Evolutionary conservation across 2,113 vertebrate species (phyloP).

Genomic region (Blennius ocellaris): DNA sequence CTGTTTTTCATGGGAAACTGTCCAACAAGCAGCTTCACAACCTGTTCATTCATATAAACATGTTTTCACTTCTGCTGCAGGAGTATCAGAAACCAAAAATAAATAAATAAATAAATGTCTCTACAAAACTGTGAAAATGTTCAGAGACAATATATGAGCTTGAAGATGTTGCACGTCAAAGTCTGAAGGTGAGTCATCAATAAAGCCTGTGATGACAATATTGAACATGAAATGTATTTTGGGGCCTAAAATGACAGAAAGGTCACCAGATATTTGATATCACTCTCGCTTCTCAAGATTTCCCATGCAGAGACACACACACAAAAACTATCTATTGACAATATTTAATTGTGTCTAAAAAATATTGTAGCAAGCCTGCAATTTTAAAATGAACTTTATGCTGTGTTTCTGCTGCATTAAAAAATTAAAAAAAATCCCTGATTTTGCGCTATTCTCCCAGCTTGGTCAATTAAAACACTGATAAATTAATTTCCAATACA

Average conservation of each 20-base stretch:
- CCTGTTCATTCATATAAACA: conserved; percentile 60
- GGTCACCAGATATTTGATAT: too few relatives aligned
- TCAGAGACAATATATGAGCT: background rate
- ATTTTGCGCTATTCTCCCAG: background rate
- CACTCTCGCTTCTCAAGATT: too few relatives aligned
- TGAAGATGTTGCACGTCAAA: background rate
- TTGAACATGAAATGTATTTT: too few relatives aligned
- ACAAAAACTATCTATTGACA: too few relatives aligned
- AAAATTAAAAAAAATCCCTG: background rate
- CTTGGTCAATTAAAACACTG: background rate
- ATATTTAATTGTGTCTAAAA: too few relatives aligned
- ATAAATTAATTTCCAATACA: background rate
- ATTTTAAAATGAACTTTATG: background rate
- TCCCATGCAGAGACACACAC: too few relatives aligned
- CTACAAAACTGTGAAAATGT: background rate
- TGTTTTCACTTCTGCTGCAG: conserved; percentile 32
- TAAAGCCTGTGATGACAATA: too few relatives aligned
- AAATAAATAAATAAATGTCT: conserved; percentile 8
- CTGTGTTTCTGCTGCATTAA: background rate
- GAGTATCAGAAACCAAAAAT: too few relatives aligned
- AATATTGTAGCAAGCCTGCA: too few relatives aligned
- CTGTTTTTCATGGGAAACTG: conserved; percentile 65
- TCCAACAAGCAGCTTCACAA: conserved; percentile 66
- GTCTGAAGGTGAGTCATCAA: background rate
- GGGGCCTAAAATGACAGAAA: too few relatives aligned